These are phyloP conservation scores for Deilephila porcellus DNA, from an alignment of 2,888 invertebrate genomes.

Conservation along the genomic window DNA sequence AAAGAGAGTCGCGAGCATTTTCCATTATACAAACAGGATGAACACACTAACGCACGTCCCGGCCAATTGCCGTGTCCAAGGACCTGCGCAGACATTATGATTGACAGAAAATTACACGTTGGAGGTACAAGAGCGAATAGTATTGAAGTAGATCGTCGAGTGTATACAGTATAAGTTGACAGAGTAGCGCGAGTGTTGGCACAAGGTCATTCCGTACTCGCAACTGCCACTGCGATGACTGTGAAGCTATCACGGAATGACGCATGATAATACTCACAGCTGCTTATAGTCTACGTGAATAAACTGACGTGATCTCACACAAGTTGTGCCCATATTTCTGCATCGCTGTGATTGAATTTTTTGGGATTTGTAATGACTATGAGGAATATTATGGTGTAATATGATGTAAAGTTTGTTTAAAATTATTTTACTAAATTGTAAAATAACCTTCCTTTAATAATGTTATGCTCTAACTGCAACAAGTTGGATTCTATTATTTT, in stretches of 20 bases:
- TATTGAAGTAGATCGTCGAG: conserved; percentile 25
- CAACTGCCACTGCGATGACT: conserved; percentile 1
- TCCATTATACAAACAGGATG: conserved; percentile 7
- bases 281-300: not conserved
- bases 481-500: too few species aligned
- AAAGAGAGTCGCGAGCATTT: not conserved
- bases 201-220: conserved; percentile 30
- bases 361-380: too few species aligned
- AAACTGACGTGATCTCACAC: not conserved
- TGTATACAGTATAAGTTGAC: conserved; percentile 14
- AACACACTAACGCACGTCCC: not conserved
- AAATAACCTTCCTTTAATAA: too few species aligned
- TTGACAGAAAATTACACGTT: conserved; percentile 23
- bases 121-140: conserved; percentile 9
- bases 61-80: not conserved
- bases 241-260: conserved; percentile 3
- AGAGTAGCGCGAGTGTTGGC: conserved; percentile 21
- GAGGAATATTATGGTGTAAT: too few species aligned
- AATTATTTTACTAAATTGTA: too few species aligned
- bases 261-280: not conserved
- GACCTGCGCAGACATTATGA: conserved; percentile 11
- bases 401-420: too few species aligned
- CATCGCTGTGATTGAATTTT: too few species aligned
- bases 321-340: not conserved
- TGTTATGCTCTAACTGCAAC: too few species aligned